Base-by-base conservation (phyloP, 2,888 invertebrate genomes). In the Tenthredo mesomela region DNA sequence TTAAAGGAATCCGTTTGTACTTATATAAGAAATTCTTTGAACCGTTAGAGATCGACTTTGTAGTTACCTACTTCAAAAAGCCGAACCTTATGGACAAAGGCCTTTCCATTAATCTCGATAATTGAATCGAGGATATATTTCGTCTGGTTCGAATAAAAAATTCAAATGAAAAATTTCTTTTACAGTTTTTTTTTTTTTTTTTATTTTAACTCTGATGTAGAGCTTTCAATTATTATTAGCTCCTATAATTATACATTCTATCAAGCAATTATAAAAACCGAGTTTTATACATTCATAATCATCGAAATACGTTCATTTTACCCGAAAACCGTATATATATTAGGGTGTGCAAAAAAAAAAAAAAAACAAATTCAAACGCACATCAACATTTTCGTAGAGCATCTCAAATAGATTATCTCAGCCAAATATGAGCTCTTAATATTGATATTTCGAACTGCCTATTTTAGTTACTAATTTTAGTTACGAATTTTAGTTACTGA, bases 81-180 rank as follows among this genome's bases (percentile, higher is more conserved):
- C 25, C 9, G 61, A 47, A 61, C 21, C 61, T 61, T 3, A 37
- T 37, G 61, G 61, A 61, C 61, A 10, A 61, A 61, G 61, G 61
- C 61, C 61, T 61, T 61, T 61, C 61, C 61, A 25, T 25, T 25
- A 61, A 61, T 61, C 25, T 21, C 61, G 61, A 61, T 61, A 61
- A 61, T 61, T 61, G 21, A 61, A 61, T 61, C 61, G 61, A 61
- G 61, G 61, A 61, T 10, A 7, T 9, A 61, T 61, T 61, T 25
- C 7, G n/a, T 54, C n/a, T n/a, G n/a, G 12, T 54, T n/a, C 6
- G n/a, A n/a, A 15, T 18, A 6, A 50, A 50, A 50, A 50, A 50
- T 18, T 5, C 50, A 3, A 50, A 50, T 37, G 37, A 50, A 1
- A 18, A 50, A 50, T 50, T 50, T 4, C 18, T 50, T 18, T 50